A percentile compares a stretch with the other conserved stretches of the same genome.
phyloP scores from a whole-genome alignment of 2,888 invertebrate genomes.

The Frankliniella intonsa region DNA sequence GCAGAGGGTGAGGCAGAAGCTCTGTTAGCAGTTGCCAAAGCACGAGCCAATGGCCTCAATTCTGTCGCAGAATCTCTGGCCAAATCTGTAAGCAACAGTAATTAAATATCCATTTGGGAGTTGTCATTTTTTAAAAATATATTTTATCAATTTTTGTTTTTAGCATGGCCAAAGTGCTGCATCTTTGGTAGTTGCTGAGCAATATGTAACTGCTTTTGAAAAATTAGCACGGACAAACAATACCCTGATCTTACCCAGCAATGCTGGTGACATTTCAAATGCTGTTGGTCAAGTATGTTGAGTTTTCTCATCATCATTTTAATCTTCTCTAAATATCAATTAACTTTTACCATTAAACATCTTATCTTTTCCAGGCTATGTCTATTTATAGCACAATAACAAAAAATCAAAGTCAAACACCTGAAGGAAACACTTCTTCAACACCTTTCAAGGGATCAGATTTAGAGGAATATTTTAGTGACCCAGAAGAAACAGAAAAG shows the following conservation, averaged over 20 bases:
- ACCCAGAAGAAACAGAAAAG: conserved; percentile 42
- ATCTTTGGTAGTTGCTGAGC: conserved; percentile 86
- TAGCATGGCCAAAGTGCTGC: conserved; percentile 86
- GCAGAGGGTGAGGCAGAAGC: conserved; percentile 91
- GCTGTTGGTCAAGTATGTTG: conserved; percentile 70
- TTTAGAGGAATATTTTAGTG: conserved; percentile 47
- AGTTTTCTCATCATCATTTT: neutral
- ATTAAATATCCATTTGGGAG: conserved; percentile 1
- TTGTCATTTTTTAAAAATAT: conserved; percentile 13
- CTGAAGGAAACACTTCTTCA: conserved; percentile 30
- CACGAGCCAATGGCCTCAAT: conserved; percentile 77
- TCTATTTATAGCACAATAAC: conserved; percentile 58
- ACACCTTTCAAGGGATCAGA: conserved; percentile 39
- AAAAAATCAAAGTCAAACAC: conserved; percentile 38
- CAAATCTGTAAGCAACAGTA: conserved; percentile 43
- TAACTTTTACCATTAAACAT: conserved; percentile 31
- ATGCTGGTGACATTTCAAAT: conserved; percentile 74
- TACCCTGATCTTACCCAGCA: conserved; percentile 89
- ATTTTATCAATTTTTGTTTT: conserved; percentile 35
- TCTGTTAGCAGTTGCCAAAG: conserved; percentile 84
- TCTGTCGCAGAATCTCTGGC: conserved; percentile 65
- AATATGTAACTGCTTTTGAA: conserved; percentile 91
- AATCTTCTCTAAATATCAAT: neutral
- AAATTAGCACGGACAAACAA: conserved; percentile 90
- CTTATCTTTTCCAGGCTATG: conserved; percentile 54